Evolutionary conservation across 2,888 invertebrate genomes (phyloP), one percentile per base, ranked within the genome.

Genomic region (Andrena camellia): DNA sequence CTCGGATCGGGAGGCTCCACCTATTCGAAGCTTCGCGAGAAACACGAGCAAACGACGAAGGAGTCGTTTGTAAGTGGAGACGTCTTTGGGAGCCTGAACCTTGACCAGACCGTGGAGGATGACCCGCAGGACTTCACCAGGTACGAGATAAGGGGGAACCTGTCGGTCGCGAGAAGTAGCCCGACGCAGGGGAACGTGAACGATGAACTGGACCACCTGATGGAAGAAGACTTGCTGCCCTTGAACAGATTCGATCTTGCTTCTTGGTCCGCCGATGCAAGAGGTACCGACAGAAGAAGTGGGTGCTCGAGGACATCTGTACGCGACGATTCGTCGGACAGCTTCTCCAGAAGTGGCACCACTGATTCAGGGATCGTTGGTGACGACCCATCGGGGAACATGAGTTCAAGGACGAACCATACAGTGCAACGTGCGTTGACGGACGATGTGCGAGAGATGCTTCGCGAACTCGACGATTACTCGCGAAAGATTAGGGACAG

Each of bases 91-190:
- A 71, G 64, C 2, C 2, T 70, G 3, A 70, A 70, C 8, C 8
- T 74, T 0, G 70, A 35, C 8, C 74, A 70, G 26, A 20, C 23
- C 7, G 48, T 10, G 0, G 35, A 57, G 57, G 57, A 72, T 20
- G 78, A 62, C 17, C 59, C 33, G 8, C n/a, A 35, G 7, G 71
- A 63, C 2, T 60, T 71, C 20, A 48, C 79, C 4, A 80, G 72
- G 2, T 81, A 81, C 54, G 80, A 81, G 50, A 80, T 81, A 3
- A 81, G 72, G 0, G 81, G 81, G 2, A 81, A 81, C 13, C 7
- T 81, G 8, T 81, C 80, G 0, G 66, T 81, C 0, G 72, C 35
- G 2, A 79, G 20, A 8, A 13, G 60, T 7, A 8, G 35, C 7
- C 17, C 59, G 0, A 2, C 1, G 1, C 54, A 50, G 33, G 59